Evolutionary conservation across 2,888 invertebrate species (phyloP).

Genomic region (Ophion ventricosus): DNA sequence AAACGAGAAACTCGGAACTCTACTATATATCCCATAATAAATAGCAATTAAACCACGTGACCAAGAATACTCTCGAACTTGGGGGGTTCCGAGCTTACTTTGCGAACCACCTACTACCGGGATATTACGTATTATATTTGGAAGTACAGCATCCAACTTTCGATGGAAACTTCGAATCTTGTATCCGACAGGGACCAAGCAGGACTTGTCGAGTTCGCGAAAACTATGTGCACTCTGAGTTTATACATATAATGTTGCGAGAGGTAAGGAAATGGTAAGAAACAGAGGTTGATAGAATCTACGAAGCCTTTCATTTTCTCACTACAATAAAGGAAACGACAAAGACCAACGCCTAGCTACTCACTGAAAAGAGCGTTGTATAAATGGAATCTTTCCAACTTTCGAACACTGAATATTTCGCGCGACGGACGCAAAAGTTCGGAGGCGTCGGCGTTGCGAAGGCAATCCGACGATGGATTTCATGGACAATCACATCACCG

Average conservation of each 20-base stretch:
- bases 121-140: conserved; percentile 50
- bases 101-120: conserved; percentile 31
- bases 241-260: background rate
- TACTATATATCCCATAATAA: conserved; percentile 71
- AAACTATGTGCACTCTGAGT: conserved; percentile 5
- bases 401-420: background rate
- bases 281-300: conserved; percentile 9
- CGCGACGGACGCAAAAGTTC: conserved; percentile 21
- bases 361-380: conserved; percentile 18
- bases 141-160: conserved; percentile 41
- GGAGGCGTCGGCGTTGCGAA: background rate
- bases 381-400: conserved; percentile 40
- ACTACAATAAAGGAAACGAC: conserved; percentile 49
- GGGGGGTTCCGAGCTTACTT: conserved; percentile 42
- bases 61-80: conserved; percentile 62
- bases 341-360: conserved; percentile 15
- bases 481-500: conserved; percentile 12
- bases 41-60: conserved; percentile 74
- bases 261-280: conserved; percentile 14
- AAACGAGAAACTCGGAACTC: conserved; percentile 33
- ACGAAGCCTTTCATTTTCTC: conserved; percentile 35
- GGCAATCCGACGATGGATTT: background rate
- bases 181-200: conserved; percentile 22
- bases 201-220: conserved; percentile 11
- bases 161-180: conserved; percentile 52